Evolutionary conservation across 2,888 invertebrate genomes (phyloP), one percentile per base, ranked within the genome.

Genomic region (Cryptophagus acutangulus): DNA sequence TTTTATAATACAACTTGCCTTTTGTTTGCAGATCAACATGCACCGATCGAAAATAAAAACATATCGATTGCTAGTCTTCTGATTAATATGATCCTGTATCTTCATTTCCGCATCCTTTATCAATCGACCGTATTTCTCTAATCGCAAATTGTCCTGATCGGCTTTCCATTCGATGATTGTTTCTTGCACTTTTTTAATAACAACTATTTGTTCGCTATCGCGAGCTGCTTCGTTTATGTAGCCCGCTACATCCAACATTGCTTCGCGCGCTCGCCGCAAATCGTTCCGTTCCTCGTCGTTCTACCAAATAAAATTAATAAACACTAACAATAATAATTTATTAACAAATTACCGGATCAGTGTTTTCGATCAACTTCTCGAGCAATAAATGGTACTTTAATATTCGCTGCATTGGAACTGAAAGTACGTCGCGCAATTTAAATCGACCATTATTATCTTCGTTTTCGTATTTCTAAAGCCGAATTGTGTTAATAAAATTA

Each of bases 41-140:
- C 94, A 89, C 74, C 93, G 93, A 71, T 99, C 96, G 70, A 99
- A 99, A 41, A 99, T 84, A 73, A 99, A 99, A 17, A 94, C 90
- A 69, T 95, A 95, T 66, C 96, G 77, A 34, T 81, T 79, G 63
- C 85, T 81, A 9, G 84, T 54, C 67, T 88, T 87, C 68, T 89
- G 92, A 70, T 90, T 88, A 61, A 86, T 86, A 65, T 92, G 91
- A 36, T 86, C 85, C 68, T 87, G 87, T 24, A 97, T 87, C 72
- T 87, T 86, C 25, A 97, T 76, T 70, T 96, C 96, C 6, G 95
- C 96, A 70, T 99, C 97, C 57, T 87, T 82, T 57, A 94, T 78
- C 47, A 97, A 74, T 28, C 92, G 79, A 0, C 97, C 99, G 69
- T 91, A 96, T 60, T 92, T 88, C 52, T 85, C 82, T 38, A 96